Conservation (phyloP, 2,888 invertebrate genomes). For the Drosophila multiciliata region DNA sequence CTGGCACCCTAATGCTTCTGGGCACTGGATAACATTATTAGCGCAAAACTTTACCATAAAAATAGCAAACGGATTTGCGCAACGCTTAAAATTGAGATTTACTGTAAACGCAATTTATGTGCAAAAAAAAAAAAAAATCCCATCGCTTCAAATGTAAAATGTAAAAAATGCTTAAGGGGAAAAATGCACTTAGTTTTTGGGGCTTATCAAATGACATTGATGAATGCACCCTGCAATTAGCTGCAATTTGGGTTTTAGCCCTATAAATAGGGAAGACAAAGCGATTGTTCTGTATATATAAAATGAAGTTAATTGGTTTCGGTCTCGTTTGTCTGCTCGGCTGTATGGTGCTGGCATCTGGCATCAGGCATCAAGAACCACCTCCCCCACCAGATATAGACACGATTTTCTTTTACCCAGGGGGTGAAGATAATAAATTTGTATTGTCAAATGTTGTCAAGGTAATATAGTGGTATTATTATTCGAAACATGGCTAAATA, state of each 20-base stretch:
- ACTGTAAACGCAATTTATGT: conserved; percentile 61
- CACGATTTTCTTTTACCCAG: neutral
- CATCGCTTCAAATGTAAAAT: neutral
- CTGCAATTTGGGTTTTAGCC: neutral
- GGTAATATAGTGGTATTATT: neutral
- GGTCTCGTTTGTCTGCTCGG: conserved; percentile 23
- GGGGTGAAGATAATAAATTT: neutral
- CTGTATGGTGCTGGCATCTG: neutral
- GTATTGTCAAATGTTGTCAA: neutral
- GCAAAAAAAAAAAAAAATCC: conserved; percentile 19
- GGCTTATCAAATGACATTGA: conserved; percentile 58
- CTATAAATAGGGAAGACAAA: conserved; percentile 35
- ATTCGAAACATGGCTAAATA: neutral
- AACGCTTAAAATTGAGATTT: conserved; percentile 69
- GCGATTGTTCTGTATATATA: neutral
- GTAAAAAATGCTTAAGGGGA: conserved; percentile 1
- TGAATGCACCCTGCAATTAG: conserved; percentile 45
- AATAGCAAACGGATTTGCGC: conserved; percentile 67
- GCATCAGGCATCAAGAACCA: neutral
- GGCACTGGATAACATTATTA: conserved; percentile 67
- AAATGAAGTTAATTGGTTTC: conserved; percentile 40
- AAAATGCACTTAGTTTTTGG: conserved; percentile 28
- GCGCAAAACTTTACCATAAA: conserved; percentile 64
- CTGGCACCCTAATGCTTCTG: conserved; percentile 27
- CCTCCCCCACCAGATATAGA: neutral